These are phyloP conservation scores for Neoseiulus cucumeris DNA, from an alignment of 1,140 invertebrate species.

Conservation along the genomic window DNA sequence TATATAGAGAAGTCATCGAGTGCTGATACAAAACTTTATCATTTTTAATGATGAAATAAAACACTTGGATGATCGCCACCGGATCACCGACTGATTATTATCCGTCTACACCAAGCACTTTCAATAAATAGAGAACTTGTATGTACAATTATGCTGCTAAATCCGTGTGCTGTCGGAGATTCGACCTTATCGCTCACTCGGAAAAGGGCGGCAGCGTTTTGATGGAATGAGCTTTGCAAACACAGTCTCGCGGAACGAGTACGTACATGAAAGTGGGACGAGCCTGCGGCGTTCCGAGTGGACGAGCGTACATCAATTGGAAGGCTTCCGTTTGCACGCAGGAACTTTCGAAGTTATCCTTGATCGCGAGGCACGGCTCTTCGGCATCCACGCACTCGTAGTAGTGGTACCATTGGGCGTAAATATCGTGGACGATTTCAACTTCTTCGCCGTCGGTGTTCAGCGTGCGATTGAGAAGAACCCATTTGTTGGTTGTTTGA, in stretches of 20 bases:
- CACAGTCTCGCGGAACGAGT: background rate
- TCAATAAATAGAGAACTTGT: too few relatives aligned
- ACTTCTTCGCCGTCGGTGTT: constrained; percentile 4
- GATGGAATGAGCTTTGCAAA: background rate
- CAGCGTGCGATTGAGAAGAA: background rate
- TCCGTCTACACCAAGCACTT: too few relatives aligned
- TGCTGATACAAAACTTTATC: too few relatives aligned
- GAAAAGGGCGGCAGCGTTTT: background rate
- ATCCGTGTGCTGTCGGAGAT: too few relatives aligned
- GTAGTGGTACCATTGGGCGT: constrained; percentile 3
- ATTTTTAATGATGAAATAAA: too few relatives aligned
- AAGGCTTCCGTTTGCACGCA: constrained; percentile 1
- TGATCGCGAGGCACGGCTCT: background rate
- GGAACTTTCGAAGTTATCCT: background rate
- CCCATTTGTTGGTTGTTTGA: background rate
- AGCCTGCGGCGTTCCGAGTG: background rate
- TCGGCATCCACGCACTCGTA: background rate
- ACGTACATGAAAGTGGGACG: constrained; percentile 8
- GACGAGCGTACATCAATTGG: background rate
- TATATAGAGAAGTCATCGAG: too few relatives aligned
- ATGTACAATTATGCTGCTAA: too few relatives aligned
- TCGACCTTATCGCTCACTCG: background rate
- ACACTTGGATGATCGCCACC: too few relatives aligned
- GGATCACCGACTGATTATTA: too few relatives aligned
- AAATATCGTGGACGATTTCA: constrained; percentile 5